Evolutionary conservation across 2,113 vertebrate genomes (phyloP), one percentile per base, ranked within the genome.

Genomic region (Pseudopipra pipra): DNA sequence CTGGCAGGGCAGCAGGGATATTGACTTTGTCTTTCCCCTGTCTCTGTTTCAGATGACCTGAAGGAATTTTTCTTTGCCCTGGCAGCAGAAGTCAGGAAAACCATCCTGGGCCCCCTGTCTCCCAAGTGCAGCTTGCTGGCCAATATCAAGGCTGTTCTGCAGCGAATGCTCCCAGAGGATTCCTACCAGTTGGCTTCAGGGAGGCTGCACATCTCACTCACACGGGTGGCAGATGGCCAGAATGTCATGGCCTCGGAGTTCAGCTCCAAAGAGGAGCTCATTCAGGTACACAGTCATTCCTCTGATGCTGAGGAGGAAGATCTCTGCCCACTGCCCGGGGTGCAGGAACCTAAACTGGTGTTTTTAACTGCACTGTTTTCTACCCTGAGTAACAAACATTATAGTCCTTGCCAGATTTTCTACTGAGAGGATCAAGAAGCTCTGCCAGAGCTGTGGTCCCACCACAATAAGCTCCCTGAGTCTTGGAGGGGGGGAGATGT

Each of bases 211-310:
- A 97, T 99, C 85, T 98, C 98, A 0, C 97, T 99, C 92, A 99
- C 99, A 0, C 97, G 99, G 5, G 52, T 99, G 44, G 78, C 62
- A 1, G 98, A 99, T 0, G 97, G 98, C 8, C 97, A 99, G 68
- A 98, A 97, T 3, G 95, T 98, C 8, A 89, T 99, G 44, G 97
- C 98, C 52, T 98, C 99, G 0, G 98, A 99, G 43, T 99, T 98
- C 85, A 98, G 92, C 11, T 99, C 99, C 7, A 99, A 98, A 56
- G 98, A 99, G n/a, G 99, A 99, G 33, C 98, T 99, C 55, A 96
- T 99, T 1, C 98, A 99, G 98, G 99, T 98, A 95, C 93, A 39
- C 18, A 46, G 10, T 46, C 54, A 31, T 41, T 54, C 83, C 54
- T 31, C 12, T 30, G 68, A 8, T 9, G 66, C 54, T 0, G 0